Percentiles rank a stretch among this genome's conserved stretches.
phyloP scores from a whole-genome alignment of 1,140 invertebrate genomes.

The Aethina tumida region DNA sequence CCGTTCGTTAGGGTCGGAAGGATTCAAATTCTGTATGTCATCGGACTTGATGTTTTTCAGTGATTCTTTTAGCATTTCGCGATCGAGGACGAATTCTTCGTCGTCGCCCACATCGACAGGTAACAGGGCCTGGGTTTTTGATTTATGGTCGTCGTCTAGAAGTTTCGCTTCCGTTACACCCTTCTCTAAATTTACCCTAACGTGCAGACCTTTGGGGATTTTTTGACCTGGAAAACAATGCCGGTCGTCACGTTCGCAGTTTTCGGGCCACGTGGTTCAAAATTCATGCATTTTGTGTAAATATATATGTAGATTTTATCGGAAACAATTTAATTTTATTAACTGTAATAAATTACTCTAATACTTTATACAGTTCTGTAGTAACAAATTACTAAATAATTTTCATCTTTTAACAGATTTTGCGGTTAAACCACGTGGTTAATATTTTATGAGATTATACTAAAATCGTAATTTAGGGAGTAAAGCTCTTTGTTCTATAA shows the following conservation, averaged over 20 bases:
- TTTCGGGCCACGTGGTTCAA: too few relatives aligned
- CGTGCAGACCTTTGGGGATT: constrained; percentile 62
- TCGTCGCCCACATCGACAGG: constrained; percentile 17
- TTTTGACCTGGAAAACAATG: constrained; percentile 47
- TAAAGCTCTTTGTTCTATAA: too few relatives aligned
- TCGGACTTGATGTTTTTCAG: constrained; percentile 33
- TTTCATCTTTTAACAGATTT: constrained; percentile 1
- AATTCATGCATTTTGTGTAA: not conserved
- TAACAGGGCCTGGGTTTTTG: constrained; percentile 23
- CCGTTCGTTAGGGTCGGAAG: constrained; percentile 16
- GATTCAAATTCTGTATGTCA: constrained; percentile 24
- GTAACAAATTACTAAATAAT: constrained; percentile 2
- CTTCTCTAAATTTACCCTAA: constrained; percentile 63
- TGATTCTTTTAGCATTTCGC: constrained; percentile 30
- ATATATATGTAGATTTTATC: not conserved
- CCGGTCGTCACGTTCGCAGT: too few relatives aligned
- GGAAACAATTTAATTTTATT: constrained; percentile 1
- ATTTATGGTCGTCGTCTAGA: constrained; percentile 40
- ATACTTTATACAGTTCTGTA: too few relatives aligned
- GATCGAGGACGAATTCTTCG: constrained; percentile 10
- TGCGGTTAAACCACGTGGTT: too few relatives aligned
- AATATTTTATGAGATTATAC: too few relatives aligned
- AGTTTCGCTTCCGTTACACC: constrained; percentile 65
- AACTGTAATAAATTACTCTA: too few relatives aligned
- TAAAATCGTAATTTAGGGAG: too few relatives aligned